A percentile compares a stretch with the other conserved stretches of the same genome.
Evolutionary conservation across 2,888 invertebrate genomes (phyloP).

Genomic region (Branchellion lobata): DNA sequence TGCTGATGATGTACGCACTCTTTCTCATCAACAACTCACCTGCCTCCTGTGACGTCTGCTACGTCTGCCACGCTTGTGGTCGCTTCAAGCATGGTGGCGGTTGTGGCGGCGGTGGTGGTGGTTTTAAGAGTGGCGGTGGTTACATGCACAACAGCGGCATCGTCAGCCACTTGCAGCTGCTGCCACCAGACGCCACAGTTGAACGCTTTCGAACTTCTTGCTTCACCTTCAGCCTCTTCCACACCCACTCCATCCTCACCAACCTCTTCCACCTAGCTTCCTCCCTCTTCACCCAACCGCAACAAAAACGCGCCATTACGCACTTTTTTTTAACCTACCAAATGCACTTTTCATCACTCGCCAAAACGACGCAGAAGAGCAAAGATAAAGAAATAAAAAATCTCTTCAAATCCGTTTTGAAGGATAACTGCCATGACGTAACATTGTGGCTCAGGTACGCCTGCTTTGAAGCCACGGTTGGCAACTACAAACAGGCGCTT

Average conservation of each 20-base stretch:
- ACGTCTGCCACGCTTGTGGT: background rate
- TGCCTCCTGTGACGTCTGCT: background rate
- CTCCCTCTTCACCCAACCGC: background rate
- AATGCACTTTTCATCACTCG: background rate
- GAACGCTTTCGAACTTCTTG: background rate
- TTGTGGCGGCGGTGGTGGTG: background rate
- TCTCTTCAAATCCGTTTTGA: conserved; percentile 22
- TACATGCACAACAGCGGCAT: background rate
- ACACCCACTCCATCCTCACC: background rate
- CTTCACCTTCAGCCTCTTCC: background rate
- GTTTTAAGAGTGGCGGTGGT: background rate
- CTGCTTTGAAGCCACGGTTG: conserved; percentile 11
- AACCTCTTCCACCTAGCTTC: background rate
- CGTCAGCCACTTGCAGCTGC: background rate
- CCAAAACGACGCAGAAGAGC: background rate
- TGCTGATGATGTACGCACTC: background rate
- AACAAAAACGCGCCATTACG: background rate
- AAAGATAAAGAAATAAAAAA: conserved; percentile 23
- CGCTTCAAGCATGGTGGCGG: background rate
- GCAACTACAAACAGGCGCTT: conserved; percentile 3
- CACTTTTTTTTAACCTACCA: background rate
- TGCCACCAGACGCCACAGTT: background rate
- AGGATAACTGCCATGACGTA: conserved; percentile 29
- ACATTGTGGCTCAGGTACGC: conserved; percentile 34
- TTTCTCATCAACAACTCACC: background rate